phyloP scores from a whole-genome alignment of 2,888 invertebrate species.

The Stratiomys singularior region DNA sequence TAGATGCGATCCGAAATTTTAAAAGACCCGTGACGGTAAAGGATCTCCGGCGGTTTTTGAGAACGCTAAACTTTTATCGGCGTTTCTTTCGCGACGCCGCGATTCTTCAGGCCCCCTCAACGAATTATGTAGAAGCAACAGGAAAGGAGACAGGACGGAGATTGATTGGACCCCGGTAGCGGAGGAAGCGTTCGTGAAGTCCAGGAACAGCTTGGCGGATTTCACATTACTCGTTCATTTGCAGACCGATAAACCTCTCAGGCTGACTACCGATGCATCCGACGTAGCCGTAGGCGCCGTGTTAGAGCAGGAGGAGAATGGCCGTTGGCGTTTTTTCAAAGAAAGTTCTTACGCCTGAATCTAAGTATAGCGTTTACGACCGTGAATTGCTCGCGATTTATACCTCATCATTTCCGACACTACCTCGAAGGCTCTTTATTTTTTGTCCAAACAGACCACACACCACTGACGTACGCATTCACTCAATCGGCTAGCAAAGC shows the following conservation, averaged over 20 bases:
- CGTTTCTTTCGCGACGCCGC: neutral
- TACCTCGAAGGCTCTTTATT: constrained; percentile 29
- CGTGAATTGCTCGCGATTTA: constrained; percentile 56
- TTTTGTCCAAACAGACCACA: neutral
- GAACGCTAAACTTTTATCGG: neutral
- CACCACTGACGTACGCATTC: neutral
- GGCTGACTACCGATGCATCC: constrained; percentile 51
- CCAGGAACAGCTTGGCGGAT: neutral
- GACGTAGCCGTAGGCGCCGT: constrained; percentile 54
- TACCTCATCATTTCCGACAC: constrained; percentile 52
- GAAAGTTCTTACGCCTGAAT: constrained; percentile 54
- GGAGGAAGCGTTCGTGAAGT: neutral
- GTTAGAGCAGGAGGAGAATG: constrained; percentile 53
- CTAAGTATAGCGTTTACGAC: constrained; percentile 55
- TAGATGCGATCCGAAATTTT: neutral
- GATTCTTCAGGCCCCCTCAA: neutral
- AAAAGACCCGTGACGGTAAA: neutral
- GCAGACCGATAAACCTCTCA: neutral
- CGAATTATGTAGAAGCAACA: neutral
- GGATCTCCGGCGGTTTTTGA: neutral
- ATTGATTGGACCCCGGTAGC: neutral
- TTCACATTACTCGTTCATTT: constrained; percentile 45
- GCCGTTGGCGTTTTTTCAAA: constrained; percentile 55
- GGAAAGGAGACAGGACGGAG: neutral
- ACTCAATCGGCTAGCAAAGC: constrained; percentile 1